Evolutionary conservation across 2,888 invertebrate genomes (phyloP), one percentile per base, ranked within the genome.

Genomic region (Choristoneura rosaceana): DNA sequence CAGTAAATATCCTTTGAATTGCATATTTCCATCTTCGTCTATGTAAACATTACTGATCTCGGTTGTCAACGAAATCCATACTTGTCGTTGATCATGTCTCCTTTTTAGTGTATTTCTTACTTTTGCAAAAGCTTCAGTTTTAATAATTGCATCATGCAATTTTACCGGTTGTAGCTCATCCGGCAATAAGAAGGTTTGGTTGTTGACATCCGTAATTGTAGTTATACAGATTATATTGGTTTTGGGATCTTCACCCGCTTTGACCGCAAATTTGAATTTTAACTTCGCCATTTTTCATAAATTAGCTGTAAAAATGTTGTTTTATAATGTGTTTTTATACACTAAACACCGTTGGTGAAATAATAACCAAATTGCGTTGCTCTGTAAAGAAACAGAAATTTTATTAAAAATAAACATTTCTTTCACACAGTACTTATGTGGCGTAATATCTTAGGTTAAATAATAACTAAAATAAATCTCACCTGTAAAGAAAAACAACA

Each of bases 1-100:
- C 25, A 25, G 25, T 25, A 25, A 25, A 43, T 58, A 74, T 33
- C 58, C 33, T 14, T 62, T 38, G 47, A 74, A 74, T 14, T 74
- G 69, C 45, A 70, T 47, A 15, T 74, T 74, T 66, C 58, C 45
- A 34, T 70, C 70, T 47, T 61, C 61, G 45, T 66, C 69, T 33
- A 45, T 59, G 60, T 65, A 70, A 47, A 14, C 4, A 10, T 25
- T n/a, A 25, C 43, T 38, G 45, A 70, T 65, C 3, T 69, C 65
- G 2, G 55, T 2, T 66, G 43, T 65, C 63, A 43, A 70, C 34
- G 76, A 75, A 17, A 70, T 78, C 73, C 73, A 74, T 3, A 55
- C 55, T 25, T 66, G 15, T 12, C 65, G 41, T 38, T 14, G 55
- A 5, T 66, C 55, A 66, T 66, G 55, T 34, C 65, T 52, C 25